Conservation (phyloP, 1,140 invertebrate species). For the Zaprionus taronus region DNA sequence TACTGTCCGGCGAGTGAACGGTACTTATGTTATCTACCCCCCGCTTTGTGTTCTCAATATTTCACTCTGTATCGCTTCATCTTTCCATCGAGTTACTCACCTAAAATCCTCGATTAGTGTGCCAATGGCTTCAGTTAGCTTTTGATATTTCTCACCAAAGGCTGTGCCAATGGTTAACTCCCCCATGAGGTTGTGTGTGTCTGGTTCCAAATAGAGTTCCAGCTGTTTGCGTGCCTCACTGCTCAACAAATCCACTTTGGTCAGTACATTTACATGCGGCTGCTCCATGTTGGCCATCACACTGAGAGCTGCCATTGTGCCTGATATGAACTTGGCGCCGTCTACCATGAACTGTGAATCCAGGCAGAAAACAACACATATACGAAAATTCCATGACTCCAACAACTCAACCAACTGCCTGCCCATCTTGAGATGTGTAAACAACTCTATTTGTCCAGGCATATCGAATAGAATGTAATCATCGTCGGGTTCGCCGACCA, state of each 20-base stretch:
- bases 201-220: conserved; percentile 94
- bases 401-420: conserved; percentile 92
- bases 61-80: not conserved
- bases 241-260: conserved; percentile 97
- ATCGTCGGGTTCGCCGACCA: conserved; percentile 87
- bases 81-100: conserved; percentile 39
- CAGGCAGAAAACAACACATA: conserved; percentile 96
- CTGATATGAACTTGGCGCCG: conserved; percentile 97
- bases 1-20: too few species aligned
- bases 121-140: conserved; percentile 91
- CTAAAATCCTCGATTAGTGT: conserved; percentile 94
- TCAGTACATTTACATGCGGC: conserved; percentile 96
- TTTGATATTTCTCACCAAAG: conserved; percentile 91
- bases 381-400: conserved; percentile 94
- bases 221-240: conserved; percentile 92
- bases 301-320: conserved; percentile 96
- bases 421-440: conserved; percentile 97
- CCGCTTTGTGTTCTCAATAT: too few species aligned
- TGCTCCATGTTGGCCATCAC: conserved; percentile 98
- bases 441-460: conserved; percentile 99
- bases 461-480: conserved; percentile 99
- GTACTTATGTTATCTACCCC: too few species aligned
- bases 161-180: conserved; percentile 86
- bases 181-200: conserved; percentile 90
- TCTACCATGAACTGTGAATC: conserved; percentile 99